Percentiles rank a stretch among this genome's conserved stretches.
phyloP scores from a whole-genome alignment of 2,888 invertebrate genomes.

The Drosophila basisetae region DNA sequence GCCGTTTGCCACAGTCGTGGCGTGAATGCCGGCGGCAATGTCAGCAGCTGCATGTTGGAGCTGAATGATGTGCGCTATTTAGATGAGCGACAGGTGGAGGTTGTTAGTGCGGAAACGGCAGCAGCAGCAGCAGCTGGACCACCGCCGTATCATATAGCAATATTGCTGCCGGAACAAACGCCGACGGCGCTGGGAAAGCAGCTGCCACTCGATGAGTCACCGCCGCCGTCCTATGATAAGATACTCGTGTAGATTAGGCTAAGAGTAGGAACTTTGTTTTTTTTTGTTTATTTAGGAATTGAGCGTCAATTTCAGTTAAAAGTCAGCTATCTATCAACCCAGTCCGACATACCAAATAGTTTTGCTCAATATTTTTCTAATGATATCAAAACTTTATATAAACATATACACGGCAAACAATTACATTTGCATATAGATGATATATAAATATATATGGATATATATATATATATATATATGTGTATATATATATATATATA shows the following conservation, averaged over 20 bases:
- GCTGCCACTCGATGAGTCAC: conserved; percentile 86
- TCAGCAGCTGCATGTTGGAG: conserved; percentile 55
- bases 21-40: conserved; percentile 41
- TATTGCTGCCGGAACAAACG: conserved; percentile 88
- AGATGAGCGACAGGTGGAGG: conserved; percentile 54
- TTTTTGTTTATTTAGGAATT: conserved; percentile 54
- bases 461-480: conserved; percentile 4
- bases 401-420: conserved; percentile 71
- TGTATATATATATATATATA: conserved; percentile 28
- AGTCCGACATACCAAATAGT: conserved; percentile 57
- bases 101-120: conserved; percentile 59
- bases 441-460: conserved; percentile 37
- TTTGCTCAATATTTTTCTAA: conserved; percentile 76
- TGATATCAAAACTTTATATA: conserved; percentile 75
- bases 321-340: conserved; percentile 45
- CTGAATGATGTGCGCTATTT: conserved; percentile 63
- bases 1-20: conserved; percentile 71
- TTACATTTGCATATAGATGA: conserved; percentile 55
- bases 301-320: conserved; percentile 63
- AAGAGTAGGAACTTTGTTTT: conserved; percentile 37
- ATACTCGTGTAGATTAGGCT: conserved; percentile 88
- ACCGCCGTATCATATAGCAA: conserved; percentile 94
- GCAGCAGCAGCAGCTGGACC: conserved; percentile 85
- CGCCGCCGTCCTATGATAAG: conserved; percentile 91
- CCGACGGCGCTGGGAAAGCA: conserved; percentile 68